Evolutionary conservation across 2,797 vertebrate species (phyloP), one percentile per base, ranked within the genome.

Genomic region (Pipistrellus pipistrellus): DNA sequence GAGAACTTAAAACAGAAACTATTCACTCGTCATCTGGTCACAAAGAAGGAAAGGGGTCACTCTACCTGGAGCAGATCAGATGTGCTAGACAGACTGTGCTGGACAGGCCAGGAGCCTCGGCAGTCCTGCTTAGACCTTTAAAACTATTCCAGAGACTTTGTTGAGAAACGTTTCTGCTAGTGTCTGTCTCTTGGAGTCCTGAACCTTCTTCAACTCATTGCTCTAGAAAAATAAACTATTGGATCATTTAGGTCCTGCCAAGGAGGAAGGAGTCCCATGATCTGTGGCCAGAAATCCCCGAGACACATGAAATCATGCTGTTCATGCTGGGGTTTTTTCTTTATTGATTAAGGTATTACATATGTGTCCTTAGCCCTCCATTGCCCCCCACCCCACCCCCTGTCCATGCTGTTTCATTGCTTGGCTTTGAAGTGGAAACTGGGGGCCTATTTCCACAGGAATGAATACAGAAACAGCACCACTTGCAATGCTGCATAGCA

Each of bases 171-270:
- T 41, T n/a, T 59, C 78, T 30, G 27, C 91, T 25, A 14, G n/a
- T 48, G 9, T 66, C 71, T 23, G 68, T 21, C 80, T 83, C 38
- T 20, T 30, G 8, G 27, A 72, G 55, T 51, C 81, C 85, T 30
- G 81, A 87, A 32, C 68, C 69, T 90, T 76, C 71, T 90, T 76
- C 78, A 4, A 25, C 18, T 38, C 51, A 21, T 12, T 6, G 6
- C 73, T 76, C 83, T 88, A 83, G 82, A 88, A 76, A 93, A 92
- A 96, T 48, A 77, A 85, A 91, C 35, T 78, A 72, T 57, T 77
- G 85, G 72, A 75, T 64, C 18, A 53, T 41, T 30, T 8, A 48
- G 78, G 57, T 32, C 73, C 32, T 51, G 78, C 59, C 57, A 21
- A 53, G 64, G 71, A 72, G 77, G 90, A 46, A 21, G 3, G 41